Evolutionary conservation across 2,797 vertebrate species (phyloP).

Genomic region (Enteromius thamalakanensis): DNA sequence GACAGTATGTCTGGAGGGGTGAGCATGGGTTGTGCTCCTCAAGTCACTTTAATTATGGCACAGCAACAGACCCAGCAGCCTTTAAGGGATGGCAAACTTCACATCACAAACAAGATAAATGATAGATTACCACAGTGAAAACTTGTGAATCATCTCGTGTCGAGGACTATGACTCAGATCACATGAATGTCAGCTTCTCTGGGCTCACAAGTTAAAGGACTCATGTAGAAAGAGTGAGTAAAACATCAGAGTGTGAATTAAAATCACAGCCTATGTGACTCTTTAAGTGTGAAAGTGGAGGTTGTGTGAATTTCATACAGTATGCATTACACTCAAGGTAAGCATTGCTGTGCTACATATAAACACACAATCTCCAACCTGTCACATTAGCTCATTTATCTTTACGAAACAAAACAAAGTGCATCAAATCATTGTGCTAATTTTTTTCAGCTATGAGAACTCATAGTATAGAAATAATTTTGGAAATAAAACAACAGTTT

Average conservation of each 20-base stretch:
- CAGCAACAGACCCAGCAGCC: constrained; percentile 33
- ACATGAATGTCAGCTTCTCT: constrained; percentile 18
- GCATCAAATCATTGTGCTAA: background rate
- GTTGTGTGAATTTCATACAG: constrained; percentile 1
- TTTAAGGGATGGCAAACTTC: constrained; percentile 38
- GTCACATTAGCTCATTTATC: background rate
- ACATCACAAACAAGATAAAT: constrained; percentile 51
- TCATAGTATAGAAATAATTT: background rate
- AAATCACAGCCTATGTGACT: background rate
- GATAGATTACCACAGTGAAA: constrained; percentile 45
- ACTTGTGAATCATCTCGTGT: constrained; percentile 54
- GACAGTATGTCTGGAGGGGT: constrained; percentile 52
- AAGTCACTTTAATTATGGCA: constrained; percentile 62
- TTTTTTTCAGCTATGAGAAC: background rate
- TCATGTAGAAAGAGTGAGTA: background rate
- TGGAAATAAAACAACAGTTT: background rate
- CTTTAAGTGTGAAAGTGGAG: constrained; percentile 9
- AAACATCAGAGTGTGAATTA: background rate
- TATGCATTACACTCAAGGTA: background rate
- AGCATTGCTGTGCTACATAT: background rate
- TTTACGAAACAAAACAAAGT: background rate
- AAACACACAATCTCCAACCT: background rate
- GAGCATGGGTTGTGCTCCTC: constrained; percentile 53
- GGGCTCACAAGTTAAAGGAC: background rate
- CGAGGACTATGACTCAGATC: constrained; percentile 50